phyloP scores from a whole-genome alignment of 2,888 invertebrate species.

The Trissonchulus latispiculum region DNA sequence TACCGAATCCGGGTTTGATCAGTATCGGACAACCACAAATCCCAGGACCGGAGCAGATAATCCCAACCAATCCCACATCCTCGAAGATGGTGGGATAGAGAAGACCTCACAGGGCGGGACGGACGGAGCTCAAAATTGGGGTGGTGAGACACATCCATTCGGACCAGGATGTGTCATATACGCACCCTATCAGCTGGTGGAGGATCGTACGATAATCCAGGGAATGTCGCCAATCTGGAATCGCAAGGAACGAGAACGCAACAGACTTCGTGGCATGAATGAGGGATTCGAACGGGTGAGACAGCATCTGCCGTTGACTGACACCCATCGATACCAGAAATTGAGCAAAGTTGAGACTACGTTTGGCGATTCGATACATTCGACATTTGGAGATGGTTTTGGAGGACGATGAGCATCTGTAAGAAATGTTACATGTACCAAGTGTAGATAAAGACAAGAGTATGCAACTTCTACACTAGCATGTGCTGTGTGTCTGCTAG shows the following conservation, averaged over 20 bases:
- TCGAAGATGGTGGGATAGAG: too few relatives aligned
- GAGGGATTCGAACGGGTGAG: slow-evolving; percentile 45
- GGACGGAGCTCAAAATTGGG: too few relatives aligned
- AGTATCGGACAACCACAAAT: too few relatives aligned
- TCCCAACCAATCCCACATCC: too few relatives aligned
- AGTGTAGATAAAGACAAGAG: too few relatives aligned
- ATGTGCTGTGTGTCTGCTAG: too few relatives aligned
- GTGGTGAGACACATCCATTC: slow-evolving; percentile 36
- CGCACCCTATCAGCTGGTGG: slow-evolving; percentile 39
- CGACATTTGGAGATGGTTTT: slow-evolving; percentile 37
- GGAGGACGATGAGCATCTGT: slow-evolving; percentile 27
- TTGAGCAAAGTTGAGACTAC: slow-evolving; percentile 47
- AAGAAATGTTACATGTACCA: too few relatives aligned
- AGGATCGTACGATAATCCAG: slow-evolving; percentile 29
- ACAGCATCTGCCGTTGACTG: slow-evolving; percentile 42
- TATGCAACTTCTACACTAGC: too few relatives aligned
- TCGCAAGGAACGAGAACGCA: slow-evolving; percentile 45
- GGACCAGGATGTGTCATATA: slow-evolving; percentile 44
- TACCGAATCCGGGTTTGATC: too few relatives aligned
- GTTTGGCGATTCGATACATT: slow-evolving; percentile 44
- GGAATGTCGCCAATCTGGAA: slow-evolving; percentile 35
- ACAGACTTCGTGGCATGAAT: slow-evolving; percentile 45
- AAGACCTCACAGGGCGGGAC: too few relatives aligned
- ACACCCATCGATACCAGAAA: slow-evolving; percentile 38
- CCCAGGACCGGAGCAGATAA: too few relatives aligned